Conservation (phyloP, 1,140 invertebrate species). For the Linepithema humile region DNA sequence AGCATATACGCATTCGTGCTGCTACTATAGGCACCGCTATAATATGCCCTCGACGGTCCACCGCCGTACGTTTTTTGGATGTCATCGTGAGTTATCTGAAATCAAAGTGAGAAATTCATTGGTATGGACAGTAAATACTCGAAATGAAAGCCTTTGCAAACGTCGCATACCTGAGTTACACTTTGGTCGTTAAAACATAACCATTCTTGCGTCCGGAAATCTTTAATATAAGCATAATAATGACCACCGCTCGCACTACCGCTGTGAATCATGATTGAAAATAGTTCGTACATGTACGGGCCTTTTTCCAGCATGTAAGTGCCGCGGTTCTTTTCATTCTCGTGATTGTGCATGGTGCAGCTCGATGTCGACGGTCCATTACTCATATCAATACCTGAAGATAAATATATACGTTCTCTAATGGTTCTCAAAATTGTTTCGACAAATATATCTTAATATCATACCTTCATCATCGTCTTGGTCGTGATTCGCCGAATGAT, state of each 20-base stretch:
- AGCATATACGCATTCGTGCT: slow-evolving; percentile 98
- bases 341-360: slow-evolving; percentile 75
- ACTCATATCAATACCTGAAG: slow-evolving; percentile 87
- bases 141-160: background rate
- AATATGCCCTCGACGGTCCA: slow-evolving; percentile 88
- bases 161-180: slow-evolving; percentile 85
- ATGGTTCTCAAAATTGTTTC: background rate
- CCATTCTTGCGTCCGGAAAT: slow-evolving; percentile 91
- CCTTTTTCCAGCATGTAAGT: slow-evolving; percentile 84
- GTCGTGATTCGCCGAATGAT: slow-evolving; percentile 77
- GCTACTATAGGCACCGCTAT: slow-evolving; percentile 90
- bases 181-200: slow-evolving; percentile 94
- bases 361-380: slow-evolving; percentile 78
- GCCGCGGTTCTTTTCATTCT: slow-evolving; percentile 85
- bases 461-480: slow-evolving; percentile 84
- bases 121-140: background rate
- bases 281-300: slow-evolving; percentile 94
- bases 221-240: slow-evolving; percentile 97
- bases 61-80: slow-evolving; percentile 95
- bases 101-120: slow-evolving; percentile 14
- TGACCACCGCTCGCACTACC: slow-evolving; percentile 96
- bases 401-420: background rate
- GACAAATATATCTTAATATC: background rate
- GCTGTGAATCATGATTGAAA: slow-evolving; percentile 97
- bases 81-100: slow-evolving; percentile 91